Base-by-base conservation (phyloP, 1,140 invertebrate species). In the Panagrolaimus sp. region DNA sequence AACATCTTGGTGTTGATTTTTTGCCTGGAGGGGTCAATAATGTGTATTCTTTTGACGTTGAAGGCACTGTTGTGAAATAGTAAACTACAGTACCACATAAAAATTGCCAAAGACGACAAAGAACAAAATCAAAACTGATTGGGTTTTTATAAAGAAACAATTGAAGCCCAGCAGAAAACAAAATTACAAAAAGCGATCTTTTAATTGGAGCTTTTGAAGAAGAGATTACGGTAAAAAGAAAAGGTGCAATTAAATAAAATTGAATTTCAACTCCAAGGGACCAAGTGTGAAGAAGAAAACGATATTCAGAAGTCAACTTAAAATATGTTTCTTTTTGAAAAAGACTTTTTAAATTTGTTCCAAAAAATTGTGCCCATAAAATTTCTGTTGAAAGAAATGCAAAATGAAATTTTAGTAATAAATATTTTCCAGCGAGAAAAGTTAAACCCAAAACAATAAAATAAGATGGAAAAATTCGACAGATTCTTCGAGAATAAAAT, bases 141-240 rank as follows among this genome's bases (percentile, higher is more conserved):
- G 52, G 21, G 10, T 10, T 12, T 21, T 21, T 26, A 10, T 21
- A 28, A 21, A 58, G 10, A 58, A n/a, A 58, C 0, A 28, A 12
- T 21, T 58, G 52, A 58, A 58, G 14, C 17, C 5, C 52, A 21
- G 28, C 21, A 21, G 21, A 26, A 21, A 58, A 28, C 15, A 21
- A 12, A 21, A 21, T 58, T 21, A 58, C 17, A n/a, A 58, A 0
- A 8, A 21, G 21, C 5, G n/a, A 52, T 52, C n/a, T 17, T 2
- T 12, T 17, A 21, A 21, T 21, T 0, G 15, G 52, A 0, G 21
- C 21, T 3, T 58, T n/a, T 12, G 21, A 26, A 10, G 21, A 26
- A 21, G 52, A 21, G 1, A 76, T 64, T 12, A 71, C 58, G 8
- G 52, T 58, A 1, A 76, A 71, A 28, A 71, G 43, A 43, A 75